These are phyloP conservation scores for Argyresthia albistria DNA, from an alignment of 2,888 invertebrate genomes.

Conservation along the genomic window DNA sequence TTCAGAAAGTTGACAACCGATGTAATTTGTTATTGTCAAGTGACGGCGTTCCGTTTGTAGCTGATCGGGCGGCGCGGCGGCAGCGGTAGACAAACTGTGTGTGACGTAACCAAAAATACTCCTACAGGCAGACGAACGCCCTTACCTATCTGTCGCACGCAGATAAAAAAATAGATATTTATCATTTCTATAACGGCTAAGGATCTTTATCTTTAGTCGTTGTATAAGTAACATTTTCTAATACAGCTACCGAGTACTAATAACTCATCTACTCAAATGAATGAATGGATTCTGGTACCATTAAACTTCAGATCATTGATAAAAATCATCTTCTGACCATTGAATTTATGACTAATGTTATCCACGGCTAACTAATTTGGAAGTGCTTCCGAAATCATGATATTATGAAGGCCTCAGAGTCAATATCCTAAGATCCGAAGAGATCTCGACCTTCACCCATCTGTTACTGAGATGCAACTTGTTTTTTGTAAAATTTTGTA, in stretches of 20 bases:
- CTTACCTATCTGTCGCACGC: conserved; percentile 37
- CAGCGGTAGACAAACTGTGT: conserved; percentile 8
- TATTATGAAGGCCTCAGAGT: no score
- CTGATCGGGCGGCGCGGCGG: conserved; percentile 19
- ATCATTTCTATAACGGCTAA: conserved; percentile 39
- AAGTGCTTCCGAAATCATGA: background rate
- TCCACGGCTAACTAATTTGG: background rate
- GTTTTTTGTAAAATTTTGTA: no score
- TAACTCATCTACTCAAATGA: conserved; percentile 31
- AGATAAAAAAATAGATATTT: conserved; percentile 50
- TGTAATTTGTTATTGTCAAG: conserved; percentile 68
- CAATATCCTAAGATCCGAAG: no score
- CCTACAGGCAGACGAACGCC: background rate
- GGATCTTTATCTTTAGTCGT: conserved; percentile 44
- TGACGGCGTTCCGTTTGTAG: conserved; percentile 19
- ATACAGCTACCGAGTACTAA: conserved; percentile 45
- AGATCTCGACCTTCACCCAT: no score
- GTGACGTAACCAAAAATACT: conserved; percentile 10
- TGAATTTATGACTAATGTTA: no score
- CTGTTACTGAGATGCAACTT: no score
- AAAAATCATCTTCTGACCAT: conserved; percentile 22
- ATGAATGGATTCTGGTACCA: no score
- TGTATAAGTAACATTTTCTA: conserved; percentile 27
- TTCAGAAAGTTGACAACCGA: conserved; percentile 63
- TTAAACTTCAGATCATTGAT: conserved; percentile 14